These are phyloP conservation scores for Zygothrica quintamaculata DNA, from an alignment of 2,888 invertebrate species.

Conservation along the genomic window DNA sequence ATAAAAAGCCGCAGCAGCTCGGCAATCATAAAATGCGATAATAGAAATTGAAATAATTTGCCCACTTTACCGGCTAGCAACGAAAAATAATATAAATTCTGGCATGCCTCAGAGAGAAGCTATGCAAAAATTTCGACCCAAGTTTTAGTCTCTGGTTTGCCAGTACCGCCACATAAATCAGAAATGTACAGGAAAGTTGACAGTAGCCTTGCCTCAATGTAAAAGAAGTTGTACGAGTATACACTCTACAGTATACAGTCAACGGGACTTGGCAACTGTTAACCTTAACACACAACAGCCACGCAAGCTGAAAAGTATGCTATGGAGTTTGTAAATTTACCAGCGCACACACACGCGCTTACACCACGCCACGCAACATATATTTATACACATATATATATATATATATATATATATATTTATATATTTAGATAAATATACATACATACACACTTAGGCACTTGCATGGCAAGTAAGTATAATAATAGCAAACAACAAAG, in stretches of 20 bases:
- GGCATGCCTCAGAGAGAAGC: constrained; percentile 43
- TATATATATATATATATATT: constrained; percentile 4
- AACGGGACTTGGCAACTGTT: constrained; percentile 64
- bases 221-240: constrained; percentile 20
- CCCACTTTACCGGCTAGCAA: constrained; percentile 65
- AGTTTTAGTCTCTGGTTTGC: constrained; percentile 8
- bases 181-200: constrained; percentile 71
- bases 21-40: constrained; percentile 78
- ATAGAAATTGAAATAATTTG: constrained; percentile 80
- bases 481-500: constrained; percentile 65
- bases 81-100: constrained; percentile 34
- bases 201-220: constrained; percentile 41
- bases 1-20: constrained; percentile 47
- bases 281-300: constrained; percentile 76
- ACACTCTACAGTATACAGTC: constrained; percentile 55
- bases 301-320: constrained; percentile 74
- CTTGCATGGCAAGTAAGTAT: constrained; percentile 55
- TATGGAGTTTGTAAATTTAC: constrained; percentile 70
- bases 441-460: constrained; percentile 10
- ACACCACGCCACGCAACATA: too few relatives aligned
- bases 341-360: constrained; percentile 28
- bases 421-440: background rate
- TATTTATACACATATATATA: constrained; percentile 15
- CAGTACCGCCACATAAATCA: constrained; percentile 73
- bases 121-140: constrained; percentile 35